Evolutionary conservation across 2,797 vertebrate genomes (phyloP).

Genomic region (Calcarius lapponicus): DNA sequence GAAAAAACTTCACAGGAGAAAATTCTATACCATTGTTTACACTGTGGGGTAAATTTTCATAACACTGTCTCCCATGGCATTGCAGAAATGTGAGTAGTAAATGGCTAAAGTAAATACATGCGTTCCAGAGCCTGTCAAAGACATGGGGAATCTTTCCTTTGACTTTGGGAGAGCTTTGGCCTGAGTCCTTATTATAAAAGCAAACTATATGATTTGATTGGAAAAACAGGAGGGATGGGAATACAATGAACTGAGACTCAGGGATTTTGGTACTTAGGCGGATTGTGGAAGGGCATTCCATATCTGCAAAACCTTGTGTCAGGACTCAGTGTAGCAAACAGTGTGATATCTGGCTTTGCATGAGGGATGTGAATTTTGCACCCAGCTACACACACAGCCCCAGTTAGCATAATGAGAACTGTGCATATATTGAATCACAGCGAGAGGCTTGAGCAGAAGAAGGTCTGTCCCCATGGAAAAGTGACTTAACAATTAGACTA

Average conservation of each 20-base stretch:
- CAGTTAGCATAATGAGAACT: slow-evolving; percentile 23
- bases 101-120: not conserved
- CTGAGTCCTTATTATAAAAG: not conserved
- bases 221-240: not conserved
- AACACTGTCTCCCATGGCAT: not conserved
- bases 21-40: not conserved
- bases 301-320: not conserved
- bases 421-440: slow-evolving; percentile 6
- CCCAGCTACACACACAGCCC: not conserved
- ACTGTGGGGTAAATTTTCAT: not conserved
- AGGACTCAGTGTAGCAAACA: not conserved
- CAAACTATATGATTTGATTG: not conserved
- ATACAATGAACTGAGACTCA: not conserved
- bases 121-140: not conserved
- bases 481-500: slow-evolving; percentile 25
- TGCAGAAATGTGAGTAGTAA: not conserved
- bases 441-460: not conserved
- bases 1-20: not conserved
- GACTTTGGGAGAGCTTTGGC: not conserved
- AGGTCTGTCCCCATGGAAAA: slow-evolving; percentile 29
- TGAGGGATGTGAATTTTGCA: not conserved
- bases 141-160: not conserved
- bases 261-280: not conserved
- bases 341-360: not conserved
- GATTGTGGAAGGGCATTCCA: not conserved